phyloP scores from a whole-genome alignment of 2,888 invertebrate genomes.

The Caenorhabditis uteleia region DNA sequence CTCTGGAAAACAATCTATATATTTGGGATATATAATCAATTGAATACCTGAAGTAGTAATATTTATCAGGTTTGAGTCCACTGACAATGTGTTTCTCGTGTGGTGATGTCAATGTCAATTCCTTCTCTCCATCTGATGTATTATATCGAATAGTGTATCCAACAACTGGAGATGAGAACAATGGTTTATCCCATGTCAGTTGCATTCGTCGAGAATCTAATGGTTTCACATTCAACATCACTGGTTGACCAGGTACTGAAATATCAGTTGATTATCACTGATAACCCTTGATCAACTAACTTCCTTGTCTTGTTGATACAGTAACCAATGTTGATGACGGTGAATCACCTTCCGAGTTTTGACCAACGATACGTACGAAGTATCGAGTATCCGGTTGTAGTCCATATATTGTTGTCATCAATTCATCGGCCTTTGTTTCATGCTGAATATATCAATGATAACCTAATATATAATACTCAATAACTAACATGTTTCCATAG shows the following conservation, averaged over 20 bases:
- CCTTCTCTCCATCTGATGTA: slow-evolving; percentile 60
- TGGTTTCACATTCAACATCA: slow-evolving; percentile 84
- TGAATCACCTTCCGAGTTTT: slow-evolving; percentile 92
- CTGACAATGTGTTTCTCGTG: slow-evolving; percentile 76
- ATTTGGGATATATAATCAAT: not conserved
- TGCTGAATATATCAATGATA: slow-evolving; percentile 32
- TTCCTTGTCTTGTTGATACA: slow-evolving; percentile 92
- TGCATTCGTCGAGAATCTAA: slow-evolving; percentile 88
- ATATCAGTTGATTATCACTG: not conserved
- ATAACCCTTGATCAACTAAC: slow-evolving; percentile 59
- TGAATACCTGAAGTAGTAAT: slow-evolving; percentile 81
- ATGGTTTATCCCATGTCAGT: slow-evolving; percentile 88
- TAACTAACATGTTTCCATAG: slow-evolving; percentile 45
- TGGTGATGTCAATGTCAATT: slow-evolving; percentile 56
- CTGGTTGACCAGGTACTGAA: slow-evolving; percentile 92
- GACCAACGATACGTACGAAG: slow-evolving; percentile 86
- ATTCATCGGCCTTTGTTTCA: slow-evolving; percentile 57
- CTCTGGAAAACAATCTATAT: slow-evolving; percentile 85
- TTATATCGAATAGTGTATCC: slow-evolving; percentile 96
- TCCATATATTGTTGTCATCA: slow-evolving; percentile 54
- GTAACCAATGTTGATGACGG: slow-evolving; percentile 95
- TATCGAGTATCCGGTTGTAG: slow-evolving; percentile 53
- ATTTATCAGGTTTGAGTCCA: slow-evolving; percentile 90
- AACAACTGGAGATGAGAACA: slow-evolving; percentile 45
- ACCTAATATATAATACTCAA: not conserved